Evolutionary conservation across 1,140 invertebrate genomes (phyloP).

Genomic region (Drosophila micromelanica): DNA sequence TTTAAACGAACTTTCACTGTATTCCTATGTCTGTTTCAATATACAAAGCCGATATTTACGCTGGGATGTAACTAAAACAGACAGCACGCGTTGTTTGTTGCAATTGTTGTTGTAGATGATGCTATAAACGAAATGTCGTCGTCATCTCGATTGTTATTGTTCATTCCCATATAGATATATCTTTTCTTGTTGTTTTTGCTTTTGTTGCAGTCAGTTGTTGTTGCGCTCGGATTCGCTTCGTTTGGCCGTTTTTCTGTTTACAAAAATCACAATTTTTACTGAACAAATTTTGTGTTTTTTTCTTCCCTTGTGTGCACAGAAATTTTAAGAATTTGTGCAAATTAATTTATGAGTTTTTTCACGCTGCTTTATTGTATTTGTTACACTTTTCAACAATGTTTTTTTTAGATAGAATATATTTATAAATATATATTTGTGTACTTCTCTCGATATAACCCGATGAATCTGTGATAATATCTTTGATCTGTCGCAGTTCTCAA

Average conservation of each 20-base stretch:
- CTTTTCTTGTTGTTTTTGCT: conserved; percentile 10
- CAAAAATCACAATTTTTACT: conserved; percentile 56
- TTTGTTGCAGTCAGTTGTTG: conserved; percentile 38
- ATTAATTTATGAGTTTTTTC: conserved; percentile 74
- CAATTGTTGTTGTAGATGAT: conserved; percentile 48
- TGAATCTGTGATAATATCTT: conserved; percentile 30
- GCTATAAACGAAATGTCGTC: conserved; percentile 77
- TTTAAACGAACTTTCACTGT: too few relatives aligned
- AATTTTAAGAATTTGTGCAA: conserved; percentile 71
- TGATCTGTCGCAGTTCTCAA: conserved; percentile 19
- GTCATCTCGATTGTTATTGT: conserved; percentile 44
- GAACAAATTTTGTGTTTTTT: conserved; percentile 14
- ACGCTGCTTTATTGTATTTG: conserved; percentile 56
- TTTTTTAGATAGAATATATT: background rate
- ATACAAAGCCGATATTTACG: conserved; percentile 42
- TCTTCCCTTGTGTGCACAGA: conserved; percentile 5
- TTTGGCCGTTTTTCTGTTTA: conserved; percentile 56
- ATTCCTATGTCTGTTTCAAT: conserved; percentile 24
- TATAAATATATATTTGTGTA: conserved; percentile 10
- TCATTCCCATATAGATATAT: conserved; percentile 19
- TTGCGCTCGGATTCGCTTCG: conserved; percentile 70
- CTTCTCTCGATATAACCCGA: conserved; percentile 6
- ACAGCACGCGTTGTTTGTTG: conserved; percentile 41
- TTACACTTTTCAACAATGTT: conserved; percentile 36
- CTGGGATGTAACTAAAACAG: conserved; percentile 41